Evolutionary conservation across 2,113 vertebrate genomes (phyloP).

Genomic region (Numida meleagris): DNA sequence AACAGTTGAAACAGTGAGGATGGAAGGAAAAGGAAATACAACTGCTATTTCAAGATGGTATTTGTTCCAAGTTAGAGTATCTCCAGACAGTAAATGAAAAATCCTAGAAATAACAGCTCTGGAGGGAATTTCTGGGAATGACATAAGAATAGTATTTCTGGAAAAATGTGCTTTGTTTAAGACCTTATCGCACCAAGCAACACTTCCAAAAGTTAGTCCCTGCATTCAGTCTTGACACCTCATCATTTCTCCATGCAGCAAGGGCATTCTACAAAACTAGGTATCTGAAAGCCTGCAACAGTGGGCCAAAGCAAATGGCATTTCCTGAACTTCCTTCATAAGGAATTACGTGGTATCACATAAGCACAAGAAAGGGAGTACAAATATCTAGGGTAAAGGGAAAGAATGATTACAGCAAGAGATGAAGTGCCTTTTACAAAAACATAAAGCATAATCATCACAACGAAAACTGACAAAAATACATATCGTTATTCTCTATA

Average conservation of each 20-base stretch:
- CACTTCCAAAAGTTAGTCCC: not conserved
- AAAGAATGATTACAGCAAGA: not conserved
- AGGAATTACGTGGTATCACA: not conserved
- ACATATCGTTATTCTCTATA: not conserved
- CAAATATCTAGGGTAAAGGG: not conserved
- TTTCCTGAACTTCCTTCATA: not conserved
- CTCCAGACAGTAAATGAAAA: conserved; percentile 3
- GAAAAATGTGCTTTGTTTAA: not conserved
- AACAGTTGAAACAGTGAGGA: not conserved
- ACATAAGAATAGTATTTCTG: not conserved
- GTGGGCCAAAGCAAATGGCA: rapidly evolving
- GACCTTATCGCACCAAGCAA: not conserved
- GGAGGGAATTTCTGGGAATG: not conserved
- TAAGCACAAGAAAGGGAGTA: not conserved
- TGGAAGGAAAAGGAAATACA: not conserved
- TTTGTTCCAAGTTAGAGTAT: not conserved
- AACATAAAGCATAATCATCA: not conserved
- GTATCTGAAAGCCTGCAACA: not conserved
- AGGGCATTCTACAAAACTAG: not conserved
- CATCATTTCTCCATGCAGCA: not conserved
- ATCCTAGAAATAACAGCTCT: not conserved
- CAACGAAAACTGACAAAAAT: not conserved
- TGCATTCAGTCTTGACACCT: not conserved
- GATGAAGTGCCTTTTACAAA: not conserved
- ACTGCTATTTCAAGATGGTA: not conserved